These are phyloP conservation scores for Pseudopodoces humilis DNA, from an alignment of 2,113 vertebrate species.

Conservation along the genomic window DNA sequence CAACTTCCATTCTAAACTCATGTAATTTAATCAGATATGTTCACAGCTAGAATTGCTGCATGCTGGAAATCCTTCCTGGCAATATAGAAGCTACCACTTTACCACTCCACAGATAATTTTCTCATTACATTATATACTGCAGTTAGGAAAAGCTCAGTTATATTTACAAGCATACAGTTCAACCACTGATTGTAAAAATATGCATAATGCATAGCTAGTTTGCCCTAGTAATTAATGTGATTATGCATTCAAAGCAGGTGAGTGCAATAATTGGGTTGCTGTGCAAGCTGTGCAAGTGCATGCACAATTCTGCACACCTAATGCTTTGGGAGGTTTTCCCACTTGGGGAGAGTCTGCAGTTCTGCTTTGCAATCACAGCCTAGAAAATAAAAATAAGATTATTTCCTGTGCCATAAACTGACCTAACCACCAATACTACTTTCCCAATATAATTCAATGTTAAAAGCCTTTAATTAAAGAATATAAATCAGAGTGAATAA, in stretches of 20 bases:
- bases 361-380: not conserved
- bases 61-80: slow-evolving; percentile 60
- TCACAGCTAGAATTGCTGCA: slow-evolving; percentile 62
- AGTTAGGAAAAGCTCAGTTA: slow-evolving; percentile 49
- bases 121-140: slow-evolving; percentile 53
- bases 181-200: slow-evolving; percentile 50
- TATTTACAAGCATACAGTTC: slow-evolving; percentile 48
- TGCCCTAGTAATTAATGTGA: slow-evolving; percentile 51
- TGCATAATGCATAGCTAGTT: slow-evolving; percentile 43
- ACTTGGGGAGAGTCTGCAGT: not conserved
- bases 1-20: slow-evolving; percentile 61
- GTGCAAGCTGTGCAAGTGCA: slow-evolving; percentile 39
- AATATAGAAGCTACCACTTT: slow-evolving; percentile 57
- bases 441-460: slow-evolving; percentile 62
- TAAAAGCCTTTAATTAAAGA: slow-evolving; percentile 71
- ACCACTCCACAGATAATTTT: slow-evolving; percentile 63
- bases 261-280: slow-evolving; percentile 36
- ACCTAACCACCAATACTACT: not conserved
- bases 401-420: not conserved
- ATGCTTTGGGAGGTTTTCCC: slow-evolving; percentile 22
- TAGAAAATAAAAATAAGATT: not conserved
- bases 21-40: slow-evolving; percentile 68
- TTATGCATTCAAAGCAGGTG: slow-evolving; percentile 57
- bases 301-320: slow-evolving; percentile 44
- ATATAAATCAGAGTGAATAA: slow-evolving; percentile 60